Base-by-base conservation (phyloP, 2,888 invertebrate species). In the Octodonta nipae region DNA sequence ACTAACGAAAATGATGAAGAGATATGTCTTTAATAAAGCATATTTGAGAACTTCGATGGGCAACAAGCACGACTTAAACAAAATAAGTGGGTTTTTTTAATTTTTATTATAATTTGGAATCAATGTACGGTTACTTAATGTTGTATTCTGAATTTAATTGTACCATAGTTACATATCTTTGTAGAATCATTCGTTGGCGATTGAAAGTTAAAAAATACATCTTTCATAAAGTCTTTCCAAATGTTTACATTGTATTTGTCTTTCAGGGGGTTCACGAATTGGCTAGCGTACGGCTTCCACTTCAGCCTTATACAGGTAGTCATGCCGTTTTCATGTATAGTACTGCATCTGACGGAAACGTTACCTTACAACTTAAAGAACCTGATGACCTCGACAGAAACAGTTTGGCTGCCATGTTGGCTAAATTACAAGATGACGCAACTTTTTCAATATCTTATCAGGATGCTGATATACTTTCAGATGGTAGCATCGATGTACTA, bases 391-490 rank as follows among this genome's bases (percentile, higher is more conserved):
- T 63, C 45, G 64, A 63, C 47, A 51, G 58, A 38, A 55, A 55
- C 37, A 61, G 63, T 41, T 48, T 64, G 44, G 65, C 65, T 24
- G 63, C 65, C 32, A 63, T 66, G 56, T 50, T 66, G 47, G 61
- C 61, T 15, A 56, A 65, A 38, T 55, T 72, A 38, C 68, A 68
- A 50, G 71, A 74, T 48, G 78, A 78, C 46, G 70, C 78, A 48
- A 70, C 71, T 35, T 70, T 80, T 40, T 76, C 77, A 47, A 73
- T 76, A 53, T 75, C 79, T 44, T 79, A 79, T 63, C 77, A 78
- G 55, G 80, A 81, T 62, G 73, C 78, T 15, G 79, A 79, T 52
- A 71, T 80, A 55, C 66, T 81, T 35, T 76, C 78, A 28, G 80
- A 80, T 39, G 61, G 60, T 20, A 57, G 60, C 42, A 63, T 62